These are phyloP conservation scores for Hemicrepidius hirtus DNA, from an alignment of 2,888 invertebrate genomes.

Conservation along the genomic window DNA sequence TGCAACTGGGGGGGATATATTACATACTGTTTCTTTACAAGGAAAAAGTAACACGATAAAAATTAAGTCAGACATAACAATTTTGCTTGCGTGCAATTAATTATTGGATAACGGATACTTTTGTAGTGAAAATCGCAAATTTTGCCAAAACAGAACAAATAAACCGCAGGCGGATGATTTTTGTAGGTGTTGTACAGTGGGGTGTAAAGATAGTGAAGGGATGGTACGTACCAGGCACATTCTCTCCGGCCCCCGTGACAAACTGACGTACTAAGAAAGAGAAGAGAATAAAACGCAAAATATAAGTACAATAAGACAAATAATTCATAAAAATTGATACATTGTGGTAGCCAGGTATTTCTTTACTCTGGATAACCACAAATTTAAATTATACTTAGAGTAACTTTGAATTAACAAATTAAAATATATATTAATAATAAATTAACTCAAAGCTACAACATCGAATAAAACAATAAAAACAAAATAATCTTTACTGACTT, in stretches of 20 bases:
- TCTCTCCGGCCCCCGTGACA: slow-evolving; percentile 74
- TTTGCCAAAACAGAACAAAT: slow-evolving; percentile 71
- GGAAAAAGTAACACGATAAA: slow-evolving; percentile 42
- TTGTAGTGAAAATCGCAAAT: slow-evolving; percentile 44
- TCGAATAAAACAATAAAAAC: slow-evolving; percentile 68
- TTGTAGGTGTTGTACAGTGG: slow-evolving; percentile 69
- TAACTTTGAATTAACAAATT: slow-evolving; percentile 67
- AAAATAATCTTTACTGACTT: slow-evolving; percentile 67
- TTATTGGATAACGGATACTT: slow-evolving; percentile 42
- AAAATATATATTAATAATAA: slow-evolving; percentile 49
- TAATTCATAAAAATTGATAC: slow-evolving; percentile 59
- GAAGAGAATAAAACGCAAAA: slow-evolving; percentile 73
- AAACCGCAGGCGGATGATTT: slow-evolving; percentile 69
- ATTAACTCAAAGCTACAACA: slow-evolving; percentile 69
- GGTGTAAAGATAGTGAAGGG: slow-evolving; percentile 71
- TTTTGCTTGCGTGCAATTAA: slow-evolving; percentile 46
- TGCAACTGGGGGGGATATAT: slow-evolving; percentile 67
- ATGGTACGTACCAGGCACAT: slow-evolving; percentile 73
- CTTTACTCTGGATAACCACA: slow-evolving; percentile 53
- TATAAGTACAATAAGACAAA: slow-evolving; percentile 72
- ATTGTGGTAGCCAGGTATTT: slow-evolving; percentile 47
- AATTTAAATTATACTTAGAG: slow-evolving; percentile 62
- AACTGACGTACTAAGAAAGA: slow-evolving; percentile 74
- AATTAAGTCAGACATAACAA: slow-evolving; percentile 40
- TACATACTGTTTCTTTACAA: slow-evolving; percentile 33